phyloP scores from a whole-genome alignment of 2,888 invertebrate species.

The Philhelius pedissequus region DNA sequence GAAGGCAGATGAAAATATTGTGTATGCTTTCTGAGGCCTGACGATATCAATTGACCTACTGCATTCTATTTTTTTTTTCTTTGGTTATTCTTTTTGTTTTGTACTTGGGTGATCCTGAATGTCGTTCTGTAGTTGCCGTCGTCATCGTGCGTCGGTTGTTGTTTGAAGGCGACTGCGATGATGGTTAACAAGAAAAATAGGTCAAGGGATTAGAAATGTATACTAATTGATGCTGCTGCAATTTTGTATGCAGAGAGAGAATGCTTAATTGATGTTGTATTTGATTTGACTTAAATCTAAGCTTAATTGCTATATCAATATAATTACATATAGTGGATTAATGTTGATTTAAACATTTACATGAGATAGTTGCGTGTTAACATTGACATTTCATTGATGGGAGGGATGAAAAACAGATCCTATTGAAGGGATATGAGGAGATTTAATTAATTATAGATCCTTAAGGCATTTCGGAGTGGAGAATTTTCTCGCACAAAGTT shows the following conservation, averaged over 20 bases:
- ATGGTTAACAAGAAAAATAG: not conserved
- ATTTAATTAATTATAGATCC: no score
- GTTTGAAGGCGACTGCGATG: not conserved
- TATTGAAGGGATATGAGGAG: no score
- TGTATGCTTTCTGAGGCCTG: not conserved
- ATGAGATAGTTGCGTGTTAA: not conserved
- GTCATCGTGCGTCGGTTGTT: no score
- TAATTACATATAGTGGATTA: conserved; percentile 2
- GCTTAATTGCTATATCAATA: conserved; percentile 13
- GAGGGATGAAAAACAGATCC: no score
- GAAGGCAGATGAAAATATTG: not conserved
- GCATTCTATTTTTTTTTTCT: not conserved
- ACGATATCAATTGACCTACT: conserved; percentile 29
- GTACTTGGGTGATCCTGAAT: not conserved
- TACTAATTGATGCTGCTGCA: conserved; percentile 33
- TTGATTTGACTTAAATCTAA: conserved; percentile 19
- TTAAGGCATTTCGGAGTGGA: no score
- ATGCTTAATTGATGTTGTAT: conserved; percentile 33
- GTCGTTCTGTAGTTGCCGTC: not conserved
- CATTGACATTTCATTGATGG: no score
- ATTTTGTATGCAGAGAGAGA: conserved; percentile 18
- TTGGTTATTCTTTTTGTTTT: not conserved
- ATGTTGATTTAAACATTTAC: not conserved
- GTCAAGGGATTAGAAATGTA: conserved; percentile 22
- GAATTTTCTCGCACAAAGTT: no score